Evolutionary conservation across 2,888 invertebrate genomes (phyloP).

Genomic region (Aphidoletes aphidimyza): DNA sequence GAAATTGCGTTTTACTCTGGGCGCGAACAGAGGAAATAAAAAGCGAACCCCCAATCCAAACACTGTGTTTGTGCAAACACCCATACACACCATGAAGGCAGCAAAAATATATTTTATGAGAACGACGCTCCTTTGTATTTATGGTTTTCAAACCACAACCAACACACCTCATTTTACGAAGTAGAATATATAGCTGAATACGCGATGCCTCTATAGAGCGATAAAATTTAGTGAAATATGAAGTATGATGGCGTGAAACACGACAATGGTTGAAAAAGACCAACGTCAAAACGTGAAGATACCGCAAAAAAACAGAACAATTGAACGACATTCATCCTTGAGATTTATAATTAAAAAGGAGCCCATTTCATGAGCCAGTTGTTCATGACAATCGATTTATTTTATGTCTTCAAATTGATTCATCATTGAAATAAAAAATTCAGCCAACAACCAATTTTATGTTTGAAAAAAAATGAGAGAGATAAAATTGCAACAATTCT

Average conservation of each 20-base stretch:
- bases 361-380: too few species aligned
- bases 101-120: too few species aligned
- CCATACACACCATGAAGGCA: too few species aligned
- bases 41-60: too few species aligned
- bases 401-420: too few species aligned
- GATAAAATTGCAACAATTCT: too few species aligned
- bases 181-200: neutral
- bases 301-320: neutral
- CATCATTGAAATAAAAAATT: too few species aligned
- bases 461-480: too few species aligned
- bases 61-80: too few species aligned
- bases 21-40: neutral
- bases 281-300: neutral
- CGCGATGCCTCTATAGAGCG: neutral
- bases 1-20: neutral
- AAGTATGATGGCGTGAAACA: neutral
- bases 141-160: neutral
- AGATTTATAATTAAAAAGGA: neutral
- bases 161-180: neutral
- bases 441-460: too few species aligned
- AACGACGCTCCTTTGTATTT: too few species aligned
- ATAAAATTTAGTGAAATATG: constrained; percentile 11
- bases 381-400: neutral
- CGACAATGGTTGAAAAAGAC: neutral
- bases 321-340: neutral